These are phyloP conservation scores for Hesperia comma DNA, from an alignment of 2,888 invertebrate species.

Conservation along the genomic window DNA sequence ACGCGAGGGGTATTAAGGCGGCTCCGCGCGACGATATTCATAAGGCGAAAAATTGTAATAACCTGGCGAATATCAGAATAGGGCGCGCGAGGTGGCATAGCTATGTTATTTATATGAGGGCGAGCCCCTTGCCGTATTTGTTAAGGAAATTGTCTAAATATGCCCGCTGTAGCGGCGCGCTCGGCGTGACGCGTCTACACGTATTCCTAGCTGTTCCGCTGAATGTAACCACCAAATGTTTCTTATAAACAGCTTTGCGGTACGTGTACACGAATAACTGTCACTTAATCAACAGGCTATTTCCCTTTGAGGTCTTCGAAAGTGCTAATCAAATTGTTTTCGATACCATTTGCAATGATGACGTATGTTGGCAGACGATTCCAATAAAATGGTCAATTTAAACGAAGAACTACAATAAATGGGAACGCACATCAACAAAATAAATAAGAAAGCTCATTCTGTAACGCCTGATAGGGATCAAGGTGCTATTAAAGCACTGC, in stretches of 20 bases:
- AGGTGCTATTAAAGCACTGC: slow-evolving; percentile 61
- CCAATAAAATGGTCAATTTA: background rate
- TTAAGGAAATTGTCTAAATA: slow-evolving; percentile 80
- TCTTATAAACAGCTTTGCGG: slow-evolving; percentile 9
- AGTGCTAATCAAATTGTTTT: background rate
- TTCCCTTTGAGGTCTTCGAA: background rate
- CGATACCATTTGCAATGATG: background rate
- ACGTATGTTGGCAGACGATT: background rate
- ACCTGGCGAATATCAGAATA: slow-evolving; percentile 73
- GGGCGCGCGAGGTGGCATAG: slow-evolving; percentile 65
- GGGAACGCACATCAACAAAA: slow-evolving; percentile 28
- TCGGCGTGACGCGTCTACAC: slow-evolving; percentile 37
- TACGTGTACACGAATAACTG: slow-evolving; percentile 26
- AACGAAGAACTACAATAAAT: background rate
- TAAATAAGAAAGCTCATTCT: slow-evolving; percentile 42
- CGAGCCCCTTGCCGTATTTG: slow-evolving; percentile 64
- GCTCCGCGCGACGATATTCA: slow-evolving; percentile 78
- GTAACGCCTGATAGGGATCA: slow-evolving; percentile 41
- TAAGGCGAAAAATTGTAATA: slow-evolving; percentile 84
- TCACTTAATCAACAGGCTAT: slow-evolving; percentile 33
- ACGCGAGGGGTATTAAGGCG: slow-evolving; percentile 63
- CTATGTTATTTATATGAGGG: slow-evolving; percentile 69
- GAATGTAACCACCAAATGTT: slow-evolving; percentile 16
- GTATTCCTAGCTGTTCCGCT: slow-evolving; percentile 6
- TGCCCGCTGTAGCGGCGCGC: slow-evolving; percentile 54